Base-by-base conservation (phyloP, 2,797 vertebrate genomes). In the Steatocranus sp. region DNA sequence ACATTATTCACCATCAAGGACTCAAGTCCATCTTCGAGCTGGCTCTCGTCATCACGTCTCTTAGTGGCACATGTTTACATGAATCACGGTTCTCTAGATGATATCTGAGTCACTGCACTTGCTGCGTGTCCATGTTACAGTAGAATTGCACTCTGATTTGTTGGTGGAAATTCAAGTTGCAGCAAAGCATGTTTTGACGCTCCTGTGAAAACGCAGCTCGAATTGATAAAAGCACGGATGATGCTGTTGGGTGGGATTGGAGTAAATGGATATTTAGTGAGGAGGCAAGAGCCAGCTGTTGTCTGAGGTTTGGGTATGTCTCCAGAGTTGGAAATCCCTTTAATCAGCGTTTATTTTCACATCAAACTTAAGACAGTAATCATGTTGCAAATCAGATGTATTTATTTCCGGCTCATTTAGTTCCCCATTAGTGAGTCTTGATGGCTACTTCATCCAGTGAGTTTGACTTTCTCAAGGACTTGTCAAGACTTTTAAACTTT, bases 321-420 rank as follows among this genome's bases (percentile, higher is more conserved):
- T 90, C 84, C 91, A 74, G 58, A 63, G 73, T 82, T 81, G 83
- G 82, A 89, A 92, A 88, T 86, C 81, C 86, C 90, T 94, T 94
- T 91, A 93, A 92, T 91, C 86, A 86, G 68, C 78, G 41, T 93
- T 94, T 91, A 91, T 93, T 94, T 94, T 90, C 85, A 83, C 86
- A 90, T 92, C 84, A 84, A 92, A 90, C 86, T 84, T 27, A 68
- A 73, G 74, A 82, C 14, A 43, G 76, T 81, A 86, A 90, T 90
- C 79, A 87, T 48, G 77, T 77, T 54, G 82, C 82, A 88, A 90
- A 92, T 92, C 81, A 88, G 85, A 84, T 56, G 38, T 81, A 83
- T 91, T 90, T 86, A 81, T 90, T 87, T 90, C 81, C 48, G 68
- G 53, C 87, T 93, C 90, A 92, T 94, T 93, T 90, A 86, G 46